Evolutionary conservation across 2,797 vertebrate species (phyloP).

Genomic region (Rhinoraja longicauda): DNA sequence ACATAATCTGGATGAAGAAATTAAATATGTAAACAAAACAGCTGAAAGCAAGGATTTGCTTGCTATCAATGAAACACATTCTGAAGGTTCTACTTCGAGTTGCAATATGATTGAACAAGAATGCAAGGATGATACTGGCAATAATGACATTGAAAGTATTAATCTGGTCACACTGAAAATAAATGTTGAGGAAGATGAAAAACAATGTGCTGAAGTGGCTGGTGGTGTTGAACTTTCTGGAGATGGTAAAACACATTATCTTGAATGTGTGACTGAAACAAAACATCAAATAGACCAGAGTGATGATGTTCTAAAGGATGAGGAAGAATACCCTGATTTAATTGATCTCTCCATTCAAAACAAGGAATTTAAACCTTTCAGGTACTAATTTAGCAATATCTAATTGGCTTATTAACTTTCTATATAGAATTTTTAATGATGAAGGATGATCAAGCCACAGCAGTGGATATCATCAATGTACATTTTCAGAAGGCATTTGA

Average conservation of each 20-base stretch:
- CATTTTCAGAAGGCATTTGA: too few species aligned
- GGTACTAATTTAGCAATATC: slow-evolving; percentile 11
- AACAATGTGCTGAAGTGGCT: background rate
- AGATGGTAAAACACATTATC: background rate
- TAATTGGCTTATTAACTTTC: background rate
- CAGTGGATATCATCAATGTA: too few species aligned
- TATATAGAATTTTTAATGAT: too few species aligned
- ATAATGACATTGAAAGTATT: slow-evolving; percentile 22
- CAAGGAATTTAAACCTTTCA: slow-evolving; percentile 56
- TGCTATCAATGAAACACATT: background rate
- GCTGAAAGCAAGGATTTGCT: background rate
- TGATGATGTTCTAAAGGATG: slow-evolving; percentile 45
- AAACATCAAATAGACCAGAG: background rate
- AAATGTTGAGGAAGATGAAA: background rate
- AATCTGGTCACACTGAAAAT: background rate
- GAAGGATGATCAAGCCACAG: too few species aligned
- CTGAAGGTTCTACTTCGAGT: background rate
- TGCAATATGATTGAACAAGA: background rate
- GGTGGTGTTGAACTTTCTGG: background rate
- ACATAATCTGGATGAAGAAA: slow-evolving; percentile 15
- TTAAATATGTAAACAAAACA: background rate
- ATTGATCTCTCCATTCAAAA: slow-evolving; percentile 58
- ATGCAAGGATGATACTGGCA: background rate
- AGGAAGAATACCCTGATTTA: slow-evolving; percentile 59
- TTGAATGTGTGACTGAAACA: background rate